These are phyloP conservation scores for Willisornis vidua DNA, from an alignment of 2,113 vertebrate genomes.

Conservation along the genomic window DNA sequence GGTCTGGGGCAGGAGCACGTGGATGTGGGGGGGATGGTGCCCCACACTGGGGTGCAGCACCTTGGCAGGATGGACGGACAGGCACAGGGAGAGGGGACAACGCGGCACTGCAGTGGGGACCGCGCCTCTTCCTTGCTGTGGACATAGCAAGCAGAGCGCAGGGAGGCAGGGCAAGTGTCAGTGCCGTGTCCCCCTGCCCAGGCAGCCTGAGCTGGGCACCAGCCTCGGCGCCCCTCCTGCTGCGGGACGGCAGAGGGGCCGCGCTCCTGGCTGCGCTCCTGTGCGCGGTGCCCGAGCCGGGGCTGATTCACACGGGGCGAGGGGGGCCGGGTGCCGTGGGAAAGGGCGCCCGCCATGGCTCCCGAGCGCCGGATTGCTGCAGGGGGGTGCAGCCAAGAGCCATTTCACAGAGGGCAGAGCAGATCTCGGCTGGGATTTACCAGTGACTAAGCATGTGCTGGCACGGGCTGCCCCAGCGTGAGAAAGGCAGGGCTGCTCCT, in stretches of 20 bases:
- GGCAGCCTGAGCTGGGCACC: rapidly evolving
- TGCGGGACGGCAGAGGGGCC: neutral
- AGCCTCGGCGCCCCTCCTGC: rapidly evolving
- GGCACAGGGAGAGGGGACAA: neutral
- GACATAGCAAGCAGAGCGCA: rapidly evolving
- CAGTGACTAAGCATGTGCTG: slow-evolving; percentile 75
- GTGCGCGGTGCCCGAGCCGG: neutral
- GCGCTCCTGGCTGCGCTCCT: neutral
- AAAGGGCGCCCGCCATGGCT: slow-evolving; percentile 65
- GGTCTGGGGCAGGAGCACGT: neutral
- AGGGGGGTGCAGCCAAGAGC: slow-evolving; percentile 69
- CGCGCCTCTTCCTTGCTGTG: rapidly evolving
- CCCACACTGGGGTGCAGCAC: rapidly evolving
- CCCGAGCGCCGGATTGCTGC: slow-evolving; percentile 71
- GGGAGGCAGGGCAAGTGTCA: neutral
- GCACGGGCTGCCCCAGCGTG: slow-evolving; percentile 66
- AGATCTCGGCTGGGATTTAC: slow-evolving; percentile 62
- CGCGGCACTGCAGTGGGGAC: too few relatives aligned
- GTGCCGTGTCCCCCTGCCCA: neutral
- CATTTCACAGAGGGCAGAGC: slow-evolving; percentile 59
- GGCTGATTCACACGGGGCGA: slow-evolving; percentile 25
- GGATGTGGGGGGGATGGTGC: rapidly evolving
- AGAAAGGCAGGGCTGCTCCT: slow-evolving; percentile 37
- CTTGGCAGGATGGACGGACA: rapidly evolving
- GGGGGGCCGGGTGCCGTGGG: slow-evolving; percentile 68